These are phyloP conservation scores for Styela clava DNA, from an alignment of 23 tunicate genomes.

Conservation along the genomic window DNA sequence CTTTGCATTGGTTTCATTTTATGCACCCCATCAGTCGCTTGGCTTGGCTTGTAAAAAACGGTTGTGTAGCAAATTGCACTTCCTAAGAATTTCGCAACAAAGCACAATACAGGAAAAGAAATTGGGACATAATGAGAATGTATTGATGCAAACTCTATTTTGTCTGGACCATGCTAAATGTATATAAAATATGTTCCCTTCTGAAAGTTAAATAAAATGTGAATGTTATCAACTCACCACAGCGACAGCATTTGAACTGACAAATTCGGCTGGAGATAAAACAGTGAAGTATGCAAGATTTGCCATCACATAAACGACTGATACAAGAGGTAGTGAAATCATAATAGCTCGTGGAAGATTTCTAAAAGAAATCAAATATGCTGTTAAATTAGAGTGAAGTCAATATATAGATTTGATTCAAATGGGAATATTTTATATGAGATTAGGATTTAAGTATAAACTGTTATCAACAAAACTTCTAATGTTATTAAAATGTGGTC, in stretches of 20 bases:
- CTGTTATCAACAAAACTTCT: no score
- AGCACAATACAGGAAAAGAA: background rate
- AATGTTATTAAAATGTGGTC: no score
- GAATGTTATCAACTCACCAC: slow-evolving; percentile 70
- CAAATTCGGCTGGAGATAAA: slow-evolving; percentile 73
- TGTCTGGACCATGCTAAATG: no score
- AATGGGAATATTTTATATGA: background rate
- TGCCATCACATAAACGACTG: slow-evolving; percentile 76
- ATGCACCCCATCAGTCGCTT: no score
- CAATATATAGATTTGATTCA: background rate
- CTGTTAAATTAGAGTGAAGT: background rate
- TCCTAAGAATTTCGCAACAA: no score
- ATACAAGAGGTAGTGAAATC: slow-evolving; percentile 91
- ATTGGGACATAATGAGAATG: background rate
- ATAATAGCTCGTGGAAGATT: slow-evolving; percentile 92
- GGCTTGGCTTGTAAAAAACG: no score
- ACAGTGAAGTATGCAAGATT: slow-evolving; percentile 98
- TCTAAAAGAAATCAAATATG: slow-evolving; percentile 28
- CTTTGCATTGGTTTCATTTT: no score
- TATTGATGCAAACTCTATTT: no score
- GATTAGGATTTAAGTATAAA: no score
- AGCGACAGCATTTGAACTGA: slow-evolving; percentile 91
- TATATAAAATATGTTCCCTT: no score
- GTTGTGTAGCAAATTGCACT: no score
- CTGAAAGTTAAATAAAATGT: no score